Evolutionary conservation across 2,113 vertebrate genomes (phyloP).

Genomic region (Psittacula cyanocephala): DNA sequence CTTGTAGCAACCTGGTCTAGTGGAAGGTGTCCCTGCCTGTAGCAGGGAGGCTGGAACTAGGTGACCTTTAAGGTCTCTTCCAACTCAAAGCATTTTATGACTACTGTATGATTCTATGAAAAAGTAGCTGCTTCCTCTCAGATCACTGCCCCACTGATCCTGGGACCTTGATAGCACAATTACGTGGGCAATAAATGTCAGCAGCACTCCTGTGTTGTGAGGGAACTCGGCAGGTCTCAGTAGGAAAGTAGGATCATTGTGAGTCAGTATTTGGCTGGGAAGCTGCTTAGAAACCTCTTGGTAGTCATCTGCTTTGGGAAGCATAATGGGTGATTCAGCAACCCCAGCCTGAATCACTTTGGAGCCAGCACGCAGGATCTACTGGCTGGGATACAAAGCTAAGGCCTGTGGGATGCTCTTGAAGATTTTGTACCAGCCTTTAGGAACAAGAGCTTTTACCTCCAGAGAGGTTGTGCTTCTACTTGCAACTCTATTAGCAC

Average conservation of each 20-base stretch:
- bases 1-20: neutral
- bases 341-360: neutral
- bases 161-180: neutral
- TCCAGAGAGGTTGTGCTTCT: neutral
- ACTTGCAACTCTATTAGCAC: neutral
- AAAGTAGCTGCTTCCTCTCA: neutral
- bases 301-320: neutral
- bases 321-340: neutral
- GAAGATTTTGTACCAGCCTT: neutral
- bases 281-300: neutral
- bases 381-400: rapidly evolving
- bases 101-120: neutral
- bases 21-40: neutral
- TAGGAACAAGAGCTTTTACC: neutral
- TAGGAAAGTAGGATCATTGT: neutral
- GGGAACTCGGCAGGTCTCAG: neutral
- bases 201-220: neutral
- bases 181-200: rapidly evolving
- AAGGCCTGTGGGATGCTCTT: neutral
- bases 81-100: neutral
- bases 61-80: neutral
- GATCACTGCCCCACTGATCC: rapidly evolving
- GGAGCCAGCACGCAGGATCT: rapidly evolving
- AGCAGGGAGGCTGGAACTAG: neutral
- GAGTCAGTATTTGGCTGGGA: neutral